Evolutionary conservation across 2,797 vertebrate species (phyloP), one percentile per base, ranked within the genome.

Genomic region (Sebastolobus alascanus): DNA sequence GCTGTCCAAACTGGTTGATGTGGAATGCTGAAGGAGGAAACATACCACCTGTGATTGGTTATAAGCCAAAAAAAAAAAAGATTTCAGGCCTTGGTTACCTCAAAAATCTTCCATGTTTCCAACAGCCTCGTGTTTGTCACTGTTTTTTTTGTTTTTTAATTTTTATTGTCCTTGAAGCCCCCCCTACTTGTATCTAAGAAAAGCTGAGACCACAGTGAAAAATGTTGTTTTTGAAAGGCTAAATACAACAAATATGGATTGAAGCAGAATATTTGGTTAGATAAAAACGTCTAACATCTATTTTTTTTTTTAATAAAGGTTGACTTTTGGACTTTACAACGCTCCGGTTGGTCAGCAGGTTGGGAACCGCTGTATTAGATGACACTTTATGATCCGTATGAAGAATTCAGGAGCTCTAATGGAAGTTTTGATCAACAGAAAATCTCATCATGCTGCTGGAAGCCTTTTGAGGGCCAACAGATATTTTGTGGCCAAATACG

Each of bases 391-490:
- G 64, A 83, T 75, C 55, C 37, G 50, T 25, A 20, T 5, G 65
- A 69, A 66, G 22, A 59, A 33, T 60, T 10, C n/a, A 27, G 35
- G 6, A 29, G 43, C 61, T 70, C 9, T 68, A 37, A 72, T 38
- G 20, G 50, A 74, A 25, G 50, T 27, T 52, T 68, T 60, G 77
- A 33, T 79, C 55, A 31, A 25, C 13, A 4, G 63, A 20, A 70
- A 40, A 25, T 59, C 65, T 79, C 29, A 13, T 77, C 37, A 16
- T 63, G 31, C 50, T 68, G 54, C 71, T 55, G 22, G 35, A 43
- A 80, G 61, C 71, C 79, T 77, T 87, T 8, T 70, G 22, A 58
- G 2, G 16, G 2, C 38, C 31, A 50, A 33, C 43, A 81, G 67
- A 65, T 50, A 35, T 60, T 37, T 22, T 11, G 61, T n/a, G 25